phyloP scores from a whole-genome alignment of 1,140 invertebrate species.

The Stegodyphus dumicola region DNA sequence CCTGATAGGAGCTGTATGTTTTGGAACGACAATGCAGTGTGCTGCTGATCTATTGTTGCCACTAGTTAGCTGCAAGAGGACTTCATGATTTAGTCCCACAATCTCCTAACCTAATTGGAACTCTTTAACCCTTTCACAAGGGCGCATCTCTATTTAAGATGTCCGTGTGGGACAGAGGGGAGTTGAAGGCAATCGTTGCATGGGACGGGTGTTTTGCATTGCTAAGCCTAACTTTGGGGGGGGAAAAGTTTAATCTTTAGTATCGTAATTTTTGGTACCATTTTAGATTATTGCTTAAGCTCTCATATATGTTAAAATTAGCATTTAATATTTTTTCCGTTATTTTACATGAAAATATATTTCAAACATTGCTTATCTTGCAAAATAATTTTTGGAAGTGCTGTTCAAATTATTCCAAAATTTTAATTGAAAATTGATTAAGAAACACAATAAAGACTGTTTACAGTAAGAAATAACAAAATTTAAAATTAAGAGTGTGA shows the following conservation, averaged over 20 bases:
- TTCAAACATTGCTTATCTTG: background rate
- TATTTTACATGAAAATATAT: conserved; percentile 3
- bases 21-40: no score
- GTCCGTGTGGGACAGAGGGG: background rate
- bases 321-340: conserved; percentile 7
- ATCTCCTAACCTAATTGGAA: background rate
- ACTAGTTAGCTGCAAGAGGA: no score
- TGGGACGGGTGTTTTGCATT: background rate
- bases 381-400: background rate
- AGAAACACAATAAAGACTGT: background rate
- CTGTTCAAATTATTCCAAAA: background rate
- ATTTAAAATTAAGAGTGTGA: background rate
- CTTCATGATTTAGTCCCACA: no score
- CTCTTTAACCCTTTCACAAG: background rate
- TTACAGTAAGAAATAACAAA: background rate
- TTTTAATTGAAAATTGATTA: background rate
- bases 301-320: background rate
- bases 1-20: no score
- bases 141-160: background rate
- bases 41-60: no score
- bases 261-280: background rate
- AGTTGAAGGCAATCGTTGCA: background rate
- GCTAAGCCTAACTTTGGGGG: background rate
- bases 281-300: background rate
- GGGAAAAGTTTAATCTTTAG: background rate